A percentile compares a stretch with the other conserved stretches of the same genome.
phyloP scores from a whole-genome alignment of 1,140 invertebrate species.

The Hyposmocoma kahamanoa region DNA sequence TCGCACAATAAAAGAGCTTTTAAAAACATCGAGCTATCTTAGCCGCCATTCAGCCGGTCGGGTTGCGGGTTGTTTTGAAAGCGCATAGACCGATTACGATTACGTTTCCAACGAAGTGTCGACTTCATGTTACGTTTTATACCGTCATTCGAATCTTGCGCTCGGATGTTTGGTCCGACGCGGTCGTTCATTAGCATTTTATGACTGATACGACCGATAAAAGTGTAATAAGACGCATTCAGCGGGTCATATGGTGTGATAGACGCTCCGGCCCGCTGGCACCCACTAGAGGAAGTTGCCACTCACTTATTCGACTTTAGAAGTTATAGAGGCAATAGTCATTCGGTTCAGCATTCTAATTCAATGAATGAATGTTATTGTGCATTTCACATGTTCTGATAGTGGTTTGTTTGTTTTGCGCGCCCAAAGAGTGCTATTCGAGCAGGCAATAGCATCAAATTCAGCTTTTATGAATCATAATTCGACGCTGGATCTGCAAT shows the following conservation, averaged over 20 bases:
- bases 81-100: conserved; percentile 58
- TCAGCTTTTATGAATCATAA: conserved; percentile 15
- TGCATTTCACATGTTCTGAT: conserved; percentile 46
- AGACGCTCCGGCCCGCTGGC: conserved; percentile 51
- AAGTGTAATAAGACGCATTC: conserved; percentile 68
- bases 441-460: conserved; percentile 3
- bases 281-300: conserved; percentile 47
- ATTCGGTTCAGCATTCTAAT: conserved; percentile 47
- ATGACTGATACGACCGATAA: conserved; percentile 71
- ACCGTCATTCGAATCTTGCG: conserved; percentile 67
- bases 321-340: conserved; percentile 20
- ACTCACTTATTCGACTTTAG: conserved; percentile 42
- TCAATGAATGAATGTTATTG: conserved; percentile 52
- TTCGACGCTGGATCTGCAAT: conserved; percentile 14
- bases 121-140: conserved; percentile 69
- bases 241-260: conserved; percentile 61
- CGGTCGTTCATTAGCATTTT: conserved; percentile 71
- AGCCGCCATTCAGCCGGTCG: conserved; percentile 45
- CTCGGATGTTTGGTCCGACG: conserved; percentile 69
- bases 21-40: conserved; percentile 58
- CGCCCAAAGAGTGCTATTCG: conserved; percentile 14
- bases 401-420: conserved; percentile 42
- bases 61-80: conserved; percentile 69
- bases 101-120: conserved; percentile 67
- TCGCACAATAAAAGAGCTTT: conserved; percentile 63